Base-by-base conservation (phyloP, 2,113 vertebrate genomes). In the Elgaria multicarinata region DNA sequence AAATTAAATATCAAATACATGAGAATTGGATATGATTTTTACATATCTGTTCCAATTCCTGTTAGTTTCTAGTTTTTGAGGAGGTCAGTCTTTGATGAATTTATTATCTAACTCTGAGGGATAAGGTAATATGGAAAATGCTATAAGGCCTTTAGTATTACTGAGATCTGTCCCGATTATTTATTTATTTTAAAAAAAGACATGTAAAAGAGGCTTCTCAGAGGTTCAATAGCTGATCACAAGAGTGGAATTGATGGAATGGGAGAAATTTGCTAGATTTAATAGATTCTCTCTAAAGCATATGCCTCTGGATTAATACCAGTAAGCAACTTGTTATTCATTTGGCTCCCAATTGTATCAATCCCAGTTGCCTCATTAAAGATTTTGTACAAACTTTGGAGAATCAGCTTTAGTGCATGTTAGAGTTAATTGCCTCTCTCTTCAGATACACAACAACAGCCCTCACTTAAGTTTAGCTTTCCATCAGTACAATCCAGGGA, bases 361-460 rank as follows among this genome's bases (percentile, higher is more conserved):
- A 44, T 94, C 96, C 93, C 95, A 44, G 72, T 58, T 76, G 94
- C 55, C 93, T 96, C 87, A 0, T 96, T 93, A 93, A 93, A 91
- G 69, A 75, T 90, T 93, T 92, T 91, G 94, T 88, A 75, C 31
- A 93, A 91, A 94, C 86, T 93, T 91, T 87, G 83, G 94, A 95
- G 94, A 50, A 84, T 91, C 85, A 53, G 87, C 75, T 93, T 92
- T 80, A 79, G 58, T 86, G 79, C n/a, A 14, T 88, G 89, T 92
- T 93, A 4, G 79, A 86, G 18, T 86, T 94, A 94, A 96, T 92
- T 93, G 94, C 93, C 86, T 92, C n/a, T n/a, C 81, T 94, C 90
- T 89, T 94, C 91, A 93, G 91, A 94, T 93, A 88, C 62, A 78
- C 92, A 94, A 66, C 94, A 90, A 80, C 89, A 93, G 93, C 86